These are phyloP conservation scores for Paraescarpia echinospica DNA, from an alignment of 1,140 invertebrate genomes.

Conservation along the genomic window DNA sequence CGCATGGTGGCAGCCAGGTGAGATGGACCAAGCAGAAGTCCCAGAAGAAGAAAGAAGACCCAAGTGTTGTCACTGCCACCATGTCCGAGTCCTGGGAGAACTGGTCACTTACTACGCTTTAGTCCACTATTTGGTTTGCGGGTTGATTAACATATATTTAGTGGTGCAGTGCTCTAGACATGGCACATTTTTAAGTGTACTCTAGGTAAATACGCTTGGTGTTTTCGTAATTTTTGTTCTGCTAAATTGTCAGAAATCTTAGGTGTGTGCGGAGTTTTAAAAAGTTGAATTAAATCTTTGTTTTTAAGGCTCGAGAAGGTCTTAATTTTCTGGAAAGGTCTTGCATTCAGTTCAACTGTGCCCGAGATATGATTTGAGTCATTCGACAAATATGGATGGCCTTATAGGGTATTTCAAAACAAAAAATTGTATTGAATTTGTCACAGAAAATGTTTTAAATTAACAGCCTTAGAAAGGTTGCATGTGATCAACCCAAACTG, in stretches of 20 bases:
- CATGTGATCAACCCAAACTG: neutral
- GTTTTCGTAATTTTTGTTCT: too few species aligned
- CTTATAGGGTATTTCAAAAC: neutral
- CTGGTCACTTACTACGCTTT: neutral
- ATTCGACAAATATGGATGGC: neutral
- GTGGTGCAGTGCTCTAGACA: neutral
- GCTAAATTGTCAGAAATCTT: too few species aligned
- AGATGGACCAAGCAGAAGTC: neutral
- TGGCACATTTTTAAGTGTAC: neutral
- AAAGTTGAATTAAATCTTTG: neutral
- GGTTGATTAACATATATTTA: neutral
- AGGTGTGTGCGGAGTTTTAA: neutral
- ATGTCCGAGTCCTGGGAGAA: neutral
- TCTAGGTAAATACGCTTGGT: neutral
- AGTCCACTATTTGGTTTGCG: neutral
- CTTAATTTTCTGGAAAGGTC: too few species aligned
- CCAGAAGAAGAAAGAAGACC: neutral
- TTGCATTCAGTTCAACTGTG: too few species aligned
- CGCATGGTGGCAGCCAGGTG: neutral
- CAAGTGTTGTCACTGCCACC: neutral
- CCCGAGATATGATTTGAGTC: too few species aligned
- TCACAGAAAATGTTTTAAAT: neutral
- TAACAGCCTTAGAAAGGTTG: neutral
- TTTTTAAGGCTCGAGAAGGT: neutral
- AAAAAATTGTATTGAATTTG: neutral